Evolutionary conservation across 2,113 vertebrate species (phyloP).

Genomic region (Myotis davidii): DNA sequence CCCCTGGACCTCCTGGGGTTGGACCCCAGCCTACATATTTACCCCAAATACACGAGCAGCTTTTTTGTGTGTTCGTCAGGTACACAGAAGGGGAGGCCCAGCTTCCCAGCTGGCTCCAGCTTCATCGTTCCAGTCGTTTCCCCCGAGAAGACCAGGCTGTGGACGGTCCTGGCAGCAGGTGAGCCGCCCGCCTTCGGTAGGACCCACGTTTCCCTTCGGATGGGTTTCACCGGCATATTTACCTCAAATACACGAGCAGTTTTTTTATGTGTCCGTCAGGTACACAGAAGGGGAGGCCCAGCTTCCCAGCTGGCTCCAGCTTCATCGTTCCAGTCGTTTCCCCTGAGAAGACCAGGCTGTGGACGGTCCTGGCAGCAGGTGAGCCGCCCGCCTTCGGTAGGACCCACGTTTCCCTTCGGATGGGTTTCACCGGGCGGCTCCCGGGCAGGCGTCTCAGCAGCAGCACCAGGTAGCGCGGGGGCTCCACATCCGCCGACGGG

Average conservation of each 20-base stretch:
- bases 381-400: neutral
- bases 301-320: neutral
- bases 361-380: neutral
- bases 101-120: neutral
- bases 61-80: neutral
- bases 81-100: neutral
- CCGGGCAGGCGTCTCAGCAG: neutral
- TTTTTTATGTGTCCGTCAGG: neutral
- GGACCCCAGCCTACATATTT: no score
- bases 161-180: neutral
- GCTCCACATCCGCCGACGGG: fast-evolving
- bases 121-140: neutral
- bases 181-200: neutral
- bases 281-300: neutral
- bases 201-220: neutral
- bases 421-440: neutral
- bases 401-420: neutral
- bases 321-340: neutral
- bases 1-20: no score
- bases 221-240: neutral
- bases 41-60: neutral
- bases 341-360: neutral
- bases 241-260: neutral
- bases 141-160: neutral
- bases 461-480: no score